Evolutionary conservation across 92 coral and sea anemone species (phyloP), one percentile per base, ranked within the genome.

Genomic region (Epizoanthus stellaris): DNA sequence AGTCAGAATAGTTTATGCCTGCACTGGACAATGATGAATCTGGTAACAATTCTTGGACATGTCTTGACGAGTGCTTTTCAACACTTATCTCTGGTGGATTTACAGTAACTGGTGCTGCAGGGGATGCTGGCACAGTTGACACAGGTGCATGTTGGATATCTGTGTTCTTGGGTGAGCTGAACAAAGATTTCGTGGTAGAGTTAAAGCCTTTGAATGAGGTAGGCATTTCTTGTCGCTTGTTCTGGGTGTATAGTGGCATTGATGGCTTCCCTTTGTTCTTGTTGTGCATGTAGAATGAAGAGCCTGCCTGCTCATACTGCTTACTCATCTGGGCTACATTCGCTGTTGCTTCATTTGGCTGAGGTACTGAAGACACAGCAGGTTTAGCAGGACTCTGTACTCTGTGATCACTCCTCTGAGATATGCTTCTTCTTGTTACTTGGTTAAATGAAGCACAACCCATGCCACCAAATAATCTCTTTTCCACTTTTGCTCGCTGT

Each of bases 401-500:
- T 16, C 76, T 17, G 20, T 19, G 15, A 9, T 49, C 60, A 45
- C 23, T 47, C 58, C 4, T 72, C 38, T 72, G 58, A 14, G 77
- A 47, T 0, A 72, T 9, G 59, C 16, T 17, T 6, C 39, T 72
- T 20, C 38, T 19, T 47, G 25, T 49, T 16, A 47, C 15, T 72
- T 49, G 77, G 57, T 47, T 25, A 20, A 45, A 20, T 15, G 77
- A 23, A n/a, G 36, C 60, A n/a, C 19, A 19, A 1, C 38, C 23
- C 60, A 72, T 11, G 42, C 77, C 77, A 49, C 60, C 77, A 72
- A 38, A 20, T 23, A 21, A 19, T 11, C 77, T 12, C 42, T 21
- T 72, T 45, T 72, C 77, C 16, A 34, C 60, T 49, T 72, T 72
- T 19, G 60, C 77, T 72, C 77, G 77, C 77, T 72, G n/a, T 13